phyloP scores from a whole-genome alignment of 2,888 invertebrate genomes.

The Tipula vernalis region DNA sequence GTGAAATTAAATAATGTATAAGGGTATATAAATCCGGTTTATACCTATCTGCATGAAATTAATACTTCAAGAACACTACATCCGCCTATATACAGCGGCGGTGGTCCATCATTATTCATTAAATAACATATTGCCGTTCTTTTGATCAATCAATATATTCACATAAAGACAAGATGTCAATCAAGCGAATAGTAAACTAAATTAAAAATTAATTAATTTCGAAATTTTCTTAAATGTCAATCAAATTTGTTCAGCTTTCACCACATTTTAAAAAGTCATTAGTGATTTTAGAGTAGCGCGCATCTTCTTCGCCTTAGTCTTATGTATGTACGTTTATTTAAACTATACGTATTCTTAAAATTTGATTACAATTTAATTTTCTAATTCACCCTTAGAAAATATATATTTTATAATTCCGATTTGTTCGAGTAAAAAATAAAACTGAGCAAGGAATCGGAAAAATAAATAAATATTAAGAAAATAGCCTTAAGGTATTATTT shows the following conservation, averaged over 20 bases:
- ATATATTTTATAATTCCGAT: neutral
- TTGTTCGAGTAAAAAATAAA: neutral
- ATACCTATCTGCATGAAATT: neutral
- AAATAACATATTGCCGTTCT: neutral
- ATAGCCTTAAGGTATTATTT: neutral
- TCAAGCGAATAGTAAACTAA: neutral
- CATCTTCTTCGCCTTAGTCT: neutral
- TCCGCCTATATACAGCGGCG: neutral
- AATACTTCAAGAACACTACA: neutral
- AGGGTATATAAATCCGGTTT: neutral
- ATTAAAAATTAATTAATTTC: neutral
- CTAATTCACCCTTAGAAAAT: neutral
- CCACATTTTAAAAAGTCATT: neutral
- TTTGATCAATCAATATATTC: neutral
- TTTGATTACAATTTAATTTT: conserved; percentile 4
- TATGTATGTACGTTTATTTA: neutral
- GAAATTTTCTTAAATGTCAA: neutral
- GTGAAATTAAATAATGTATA: neutral
- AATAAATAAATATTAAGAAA: conserved; percentile 4
- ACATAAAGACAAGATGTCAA: neutral
- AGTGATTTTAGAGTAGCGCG: neutral
- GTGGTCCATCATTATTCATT: neutral
- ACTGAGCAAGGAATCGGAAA: neutral
- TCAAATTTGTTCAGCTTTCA: neutral
- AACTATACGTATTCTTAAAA: neutral